These are phyloP conservation scores for Cephus rjabovi DNA, from an alignment of 2,888 invertebrate species.

Conservation along the genomic window DNA sequence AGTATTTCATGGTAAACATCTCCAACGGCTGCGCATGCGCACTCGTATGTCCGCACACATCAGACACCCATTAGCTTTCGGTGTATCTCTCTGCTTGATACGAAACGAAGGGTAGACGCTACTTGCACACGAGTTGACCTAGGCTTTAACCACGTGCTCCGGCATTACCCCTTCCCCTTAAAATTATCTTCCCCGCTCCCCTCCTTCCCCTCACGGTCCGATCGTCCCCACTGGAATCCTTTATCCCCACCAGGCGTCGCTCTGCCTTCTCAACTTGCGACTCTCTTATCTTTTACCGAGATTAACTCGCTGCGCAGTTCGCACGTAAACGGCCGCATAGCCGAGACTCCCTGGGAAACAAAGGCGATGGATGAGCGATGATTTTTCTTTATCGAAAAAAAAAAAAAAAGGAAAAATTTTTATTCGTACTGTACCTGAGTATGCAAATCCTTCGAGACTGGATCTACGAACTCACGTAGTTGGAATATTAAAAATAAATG, in stretches of 20 bases:
- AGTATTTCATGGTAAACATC: constrained; percentile 34
- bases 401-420: too few relatives aligned
- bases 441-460: background rate
- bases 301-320: constrained; percentile 54
- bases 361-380: background rate
- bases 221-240: constrained; percentile 4
- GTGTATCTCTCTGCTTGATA: background rate
- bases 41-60: background rate
- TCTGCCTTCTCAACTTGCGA: constrained; percentile 29
- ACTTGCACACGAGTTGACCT: constrained; percentile 34
- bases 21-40: background rate
- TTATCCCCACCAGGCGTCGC: constrained; percentile 17
- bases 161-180: constrained; percentile 16
- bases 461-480: background rate
- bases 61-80: background rate
- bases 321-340: constrained; percentile 23
- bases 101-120: background rate
- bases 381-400: too few relatives aligned
- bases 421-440: background rate
- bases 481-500: background rate
- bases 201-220: background rate
- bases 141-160: constrained; percentile 30
- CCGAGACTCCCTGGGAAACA: background rate
- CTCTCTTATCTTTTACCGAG: constrained; percentile 48
- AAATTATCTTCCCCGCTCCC: constrained; percentile 6